Evolutionary conservation across 1,140 invertebrate genomes (phyloP), one percentile per base, ranked within the genome.

Genomic region (Drosophila yakuba): DNA sequence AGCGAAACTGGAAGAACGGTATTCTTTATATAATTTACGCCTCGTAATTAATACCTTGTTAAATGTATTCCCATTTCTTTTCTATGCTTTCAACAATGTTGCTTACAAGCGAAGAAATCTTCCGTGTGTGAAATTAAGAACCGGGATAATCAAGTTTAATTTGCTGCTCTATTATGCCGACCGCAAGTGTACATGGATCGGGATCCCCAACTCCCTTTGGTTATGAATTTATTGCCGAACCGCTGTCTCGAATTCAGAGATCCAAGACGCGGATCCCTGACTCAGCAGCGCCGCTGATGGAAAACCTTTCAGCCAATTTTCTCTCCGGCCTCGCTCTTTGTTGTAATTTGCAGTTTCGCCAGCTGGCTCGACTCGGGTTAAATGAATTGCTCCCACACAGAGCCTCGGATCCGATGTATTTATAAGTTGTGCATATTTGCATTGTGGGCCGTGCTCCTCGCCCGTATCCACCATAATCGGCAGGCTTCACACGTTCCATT

Each of bases 381-480:
- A 76, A 76, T 76, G 62, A 76, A 56, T 76, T 76, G 72, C 73
- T 76, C 73, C 73, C 73, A 76, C 73, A 54, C 74, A 57, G 17
- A 67, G 73, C 28, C 72, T n/a, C 36, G 60, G 60, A 75, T 75
- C 52, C 66, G 36, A 67, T 52, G 55, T 76, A 64, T 74, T 51
- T 56, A 54, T 73, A 74, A 68, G 60, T 68, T 68, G 48, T 51
- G 64, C 50, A 73, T 74, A 58, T 76, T 67, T 76, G 73, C 73
- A 76, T 76, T 76, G 60, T 68, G 62, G 64, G 64, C 64, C 50
- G 64, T 61, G 38, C 38, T 28, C 25, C 28, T 47, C 7, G 61
- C 54, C 64, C 60, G 47, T 68, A 52, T 68, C 60, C 60, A 55
- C 32, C 36, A 55, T 63, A 41, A 63, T 63, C 68, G 68, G 67